Percentiles rank a stretch among this genome's conserved stretches.
Conservation (phyloP, 2,888 invertebrate genomes). For the Lasioglossum morio region DNA sequence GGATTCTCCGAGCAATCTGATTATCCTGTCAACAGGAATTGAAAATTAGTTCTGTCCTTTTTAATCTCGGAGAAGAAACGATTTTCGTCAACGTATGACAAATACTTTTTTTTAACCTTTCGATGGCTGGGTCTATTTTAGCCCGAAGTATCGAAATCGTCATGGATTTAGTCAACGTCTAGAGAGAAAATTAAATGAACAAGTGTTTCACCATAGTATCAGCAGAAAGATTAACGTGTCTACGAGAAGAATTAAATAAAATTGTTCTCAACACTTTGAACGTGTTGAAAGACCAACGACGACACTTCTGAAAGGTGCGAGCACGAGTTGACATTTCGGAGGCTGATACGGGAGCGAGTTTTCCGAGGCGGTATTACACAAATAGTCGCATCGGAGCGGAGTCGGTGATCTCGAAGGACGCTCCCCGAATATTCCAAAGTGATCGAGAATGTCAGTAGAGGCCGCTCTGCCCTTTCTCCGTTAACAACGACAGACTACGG, state of each 20-base stretch:
- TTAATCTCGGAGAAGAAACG: neutral
- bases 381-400: slow-evolving; percentile 27
- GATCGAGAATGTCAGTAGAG: slow-evolving; percentile 68
- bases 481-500: slow-evolving; percentile 38
- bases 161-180: too few relatives aligned
- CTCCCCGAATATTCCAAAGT: slow-evolving; percentile 59
- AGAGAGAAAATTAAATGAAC: too few relatives aligned
- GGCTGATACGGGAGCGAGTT: slow-evolving; percentile 40
- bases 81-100: neutral
- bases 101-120: too few relatives aligned
- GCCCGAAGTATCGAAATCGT: too few relatives aligned
- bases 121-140: too few relatives aligned
- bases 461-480: slow-evolving; percentile 47
- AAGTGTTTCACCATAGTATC: too few relatives aligned
- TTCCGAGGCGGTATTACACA: slow-evolving; percentile 21
- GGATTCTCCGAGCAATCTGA: neutral
- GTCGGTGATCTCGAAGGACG: slow-evolving; percentile 47
- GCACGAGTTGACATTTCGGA: slow-evolving; percentile 59
- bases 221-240: too few relatives aligned
- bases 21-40: neutral
- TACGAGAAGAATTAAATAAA: neutral
- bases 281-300: slow-evolving; percentile 6
- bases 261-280: neutral
- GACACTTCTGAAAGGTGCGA: slow-evolving; percentile 1
- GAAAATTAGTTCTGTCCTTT: neutral